Base-by-base conservation (phyloP, 1,140 invertebrate species). In the Ganaspis sp. region DNA sequence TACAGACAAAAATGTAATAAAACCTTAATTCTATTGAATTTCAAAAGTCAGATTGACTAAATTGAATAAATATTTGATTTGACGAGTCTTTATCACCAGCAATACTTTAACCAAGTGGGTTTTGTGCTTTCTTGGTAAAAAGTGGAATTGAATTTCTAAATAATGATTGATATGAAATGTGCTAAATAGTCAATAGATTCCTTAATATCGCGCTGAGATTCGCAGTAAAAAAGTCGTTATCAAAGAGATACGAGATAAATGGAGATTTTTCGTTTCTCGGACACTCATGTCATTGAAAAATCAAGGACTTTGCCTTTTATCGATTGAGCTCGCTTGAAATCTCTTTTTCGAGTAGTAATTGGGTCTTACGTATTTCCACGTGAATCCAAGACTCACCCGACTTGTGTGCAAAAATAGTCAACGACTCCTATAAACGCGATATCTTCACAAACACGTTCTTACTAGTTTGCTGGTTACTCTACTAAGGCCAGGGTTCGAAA, bases 401-500 rank as follows among this genome's bases (percentile, higher is more conserved):
- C 9, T 1, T 53, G 0, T 53, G 0, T 53, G 6, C 19, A 53
- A 53, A 23, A 53, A 53, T 53, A 53, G 0, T 19, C 19, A 9
- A 9, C 5, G 1, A 53, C n/a, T n/a, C 9, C 5, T 9, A n/a
- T 49, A 19, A 88, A 87, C 82, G 73, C 79, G 83, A 83, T n/a
- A n/a, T 81, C 84, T 87, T 86, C 71, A 81, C 82, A 84, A 86
- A 85, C 81, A 86, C 75, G 80, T 76, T 77, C 80, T 84, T 79
- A 72, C 81, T 12, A 15, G 73, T 69, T 53, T 69, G 29, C 54
- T 71, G 54, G 74, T 38, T 74, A 75, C 64, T 81, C 74, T 21
- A 34, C 77, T 74, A 86, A 87, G 86, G 87, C 79, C 84, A 80
- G 70, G 75, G 83, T 84, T 85, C 81, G 80, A 85, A 86, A 80